These are phyloP conservation scores for Apostichopus leukothele DNA, from an alignment of 53 echinoderm and acorn worm genomes.

Conservation along the genomic window DNA sequence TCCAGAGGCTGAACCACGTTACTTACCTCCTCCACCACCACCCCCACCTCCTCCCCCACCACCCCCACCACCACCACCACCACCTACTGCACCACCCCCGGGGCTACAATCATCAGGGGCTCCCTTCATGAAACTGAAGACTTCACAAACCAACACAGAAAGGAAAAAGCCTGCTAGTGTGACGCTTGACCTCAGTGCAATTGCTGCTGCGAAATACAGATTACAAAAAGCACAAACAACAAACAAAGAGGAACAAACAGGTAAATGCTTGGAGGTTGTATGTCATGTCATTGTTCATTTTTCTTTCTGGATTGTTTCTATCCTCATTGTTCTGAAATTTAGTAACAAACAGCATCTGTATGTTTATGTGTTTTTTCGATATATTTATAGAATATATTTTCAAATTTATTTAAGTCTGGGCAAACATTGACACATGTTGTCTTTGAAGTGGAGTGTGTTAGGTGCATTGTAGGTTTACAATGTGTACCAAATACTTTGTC, in stretches of 20 bases:
- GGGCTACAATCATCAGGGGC: background rate
- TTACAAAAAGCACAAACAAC: background rate
- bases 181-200: conserved; percentile 23
- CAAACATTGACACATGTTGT: no score
- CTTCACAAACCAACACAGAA: background rate
- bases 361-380: no score
- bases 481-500: no score
- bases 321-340: no score
- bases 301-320: no score
- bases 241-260: background rate
- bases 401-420: no score
- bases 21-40: background rate
- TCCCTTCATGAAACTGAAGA: background rate
- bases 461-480: no score
- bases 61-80: background rate
- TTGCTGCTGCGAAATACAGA: conserved; percentile 17
- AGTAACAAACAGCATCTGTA: no score
- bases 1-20: no score
- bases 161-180: background rate
- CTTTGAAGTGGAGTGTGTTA: no score
- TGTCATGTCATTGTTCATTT: no score
- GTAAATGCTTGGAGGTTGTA: background rate
- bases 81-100: background rate
- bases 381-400: no score
- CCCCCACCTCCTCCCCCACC: conserved; percentile 24